Conservation (phyloP, 2,113 vertebrate genomes). For the Collichthys lucidus region DNA sequence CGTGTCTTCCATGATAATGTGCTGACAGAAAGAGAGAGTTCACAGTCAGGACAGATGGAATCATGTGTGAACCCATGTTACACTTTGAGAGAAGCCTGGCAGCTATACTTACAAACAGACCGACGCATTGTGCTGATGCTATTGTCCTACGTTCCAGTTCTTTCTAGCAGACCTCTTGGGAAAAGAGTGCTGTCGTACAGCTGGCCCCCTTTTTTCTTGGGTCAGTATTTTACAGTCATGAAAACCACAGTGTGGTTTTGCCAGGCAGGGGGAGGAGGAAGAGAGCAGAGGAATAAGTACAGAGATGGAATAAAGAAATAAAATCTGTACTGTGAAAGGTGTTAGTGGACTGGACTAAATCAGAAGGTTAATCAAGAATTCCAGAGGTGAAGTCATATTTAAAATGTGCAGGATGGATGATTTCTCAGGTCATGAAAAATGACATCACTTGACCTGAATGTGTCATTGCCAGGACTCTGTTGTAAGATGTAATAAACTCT, state of each 20-base stretch:
- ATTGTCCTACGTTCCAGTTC: slow-evolving; percentile 25
- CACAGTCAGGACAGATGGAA: slow-evolving; percentile 31
- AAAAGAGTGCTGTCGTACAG: slow-evolving; percentile 37
- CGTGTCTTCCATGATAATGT: slow-evolving; percentile 2
- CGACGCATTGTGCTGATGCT: slow-evolving; percentile 22
- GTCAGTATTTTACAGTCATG: slow-evolving; percentile 55
- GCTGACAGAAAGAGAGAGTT: slow-evolving; percentile 32
- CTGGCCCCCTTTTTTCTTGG: slow-evolving; percentile 11
- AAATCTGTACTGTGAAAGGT: not conserved
- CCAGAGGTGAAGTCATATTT: not conserved
- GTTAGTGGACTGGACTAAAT: not conserved
- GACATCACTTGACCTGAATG: not conserved
- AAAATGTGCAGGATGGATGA: not conserved
- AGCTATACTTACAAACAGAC: slow-evolving; percentile 13
- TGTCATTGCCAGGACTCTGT: not conserved
- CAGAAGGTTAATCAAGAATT: not conserved
- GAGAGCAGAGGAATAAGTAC: not conserved
- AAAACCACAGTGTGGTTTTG: slow-evolving; percentile 24
- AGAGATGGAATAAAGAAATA: not conserved
- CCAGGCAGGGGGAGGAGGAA: not conserved
- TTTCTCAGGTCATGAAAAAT: not conserved
- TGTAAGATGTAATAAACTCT: not conserved
- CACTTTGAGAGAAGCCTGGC: not conserved
- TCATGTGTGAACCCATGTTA: slow-evolving; percentile 13
- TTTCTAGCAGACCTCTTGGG: slow-evolving; percentile 20